A percentile compares a stretch with the other conserved stretches of the same genome.
phyloP scores from a whole-genome alignment of 2,113 vertebrate genomes.

The Hydropotes inermis region DNA sequence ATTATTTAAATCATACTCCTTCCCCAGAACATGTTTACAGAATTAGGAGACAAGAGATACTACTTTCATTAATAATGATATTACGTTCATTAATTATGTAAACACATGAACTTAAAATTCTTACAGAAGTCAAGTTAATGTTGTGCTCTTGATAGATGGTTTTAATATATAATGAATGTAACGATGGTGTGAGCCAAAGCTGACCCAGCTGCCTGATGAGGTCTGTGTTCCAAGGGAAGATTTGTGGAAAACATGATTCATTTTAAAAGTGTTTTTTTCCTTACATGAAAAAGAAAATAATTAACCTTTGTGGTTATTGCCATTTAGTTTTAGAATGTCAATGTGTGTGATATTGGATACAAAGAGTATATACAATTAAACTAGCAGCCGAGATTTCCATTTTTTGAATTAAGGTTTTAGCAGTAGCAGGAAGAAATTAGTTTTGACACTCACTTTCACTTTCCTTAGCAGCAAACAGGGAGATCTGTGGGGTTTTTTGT shows the following conservation, averaged over 20 bases:
- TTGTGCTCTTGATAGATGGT: slow-evolving; percentile 5
- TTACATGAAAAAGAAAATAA: neutral
- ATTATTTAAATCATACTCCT: neutral
- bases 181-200: neutral
- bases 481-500: neutral
- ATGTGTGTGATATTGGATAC: neutral
- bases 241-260: neutral
- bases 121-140: neutral
- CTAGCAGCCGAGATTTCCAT: neutral
- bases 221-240: neutral
- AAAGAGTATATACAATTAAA: neutral
- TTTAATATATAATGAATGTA: slow-evolving; percentile 24
- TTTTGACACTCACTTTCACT: neutral
- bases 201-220: neutral
- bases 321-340: neutral
- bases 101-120: neutral
- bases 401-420: neutral
- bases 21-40: neutral
- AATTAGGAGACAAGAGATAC: neutral
- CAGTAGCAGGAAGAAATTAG: neutral
- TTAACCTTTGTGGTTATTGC: neutral
- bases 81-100: neutral
- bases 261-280: neutral
- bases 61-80: neutral
- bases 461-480: neutral